A percentile compares a stretch with the other conserved stretches of the same genome.
These are phyloP conservation scores for Alosa sapidissima DNA, from an alignment of 2,797 vertebrate genomes.

Conservation along the genomic window DNA sequence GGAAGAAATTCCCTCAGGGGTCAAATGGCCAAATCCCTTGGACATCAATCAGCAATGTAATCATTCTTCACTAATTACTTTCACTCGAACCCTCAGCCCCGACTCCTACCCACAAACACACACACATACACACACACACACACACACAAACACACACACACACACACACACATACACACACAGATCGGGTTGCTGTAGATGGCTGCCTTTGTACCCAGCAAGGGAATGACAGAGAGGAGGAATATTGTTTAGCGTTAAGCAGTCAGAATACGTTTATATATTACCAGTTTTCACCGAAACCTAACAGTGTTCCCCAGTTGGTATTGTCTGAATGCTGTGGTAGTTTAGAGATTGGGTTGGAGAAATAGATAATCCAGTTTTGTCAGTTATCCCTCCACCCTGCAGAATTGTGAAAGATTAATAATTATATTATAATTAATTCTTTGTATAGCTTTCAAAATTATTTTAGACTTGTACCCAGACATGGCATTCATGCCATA, in stretches of 20 bases:
- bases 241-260: slow-evolving; percentile 4
- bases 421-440: background rate
- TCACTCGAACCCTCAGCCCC: background rate
- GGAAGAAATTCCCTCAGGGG: slow-evolving; percentile 29
- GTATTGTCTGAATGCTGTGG: background rate
- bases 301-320: background rate
- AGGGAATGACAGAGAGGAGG: background rate
- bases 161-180: no score
- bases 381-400: background rate
- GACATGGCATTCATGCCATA: background rate
- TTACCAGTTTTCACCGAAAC: background rate
- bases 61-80: slow-evolving; percentile 39
- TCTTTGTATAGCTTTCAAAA: background rate
- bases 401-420: background rate
- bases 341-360: background rate
- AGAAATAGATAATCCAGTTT: background rate
- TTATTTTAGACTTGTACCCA: background rate
- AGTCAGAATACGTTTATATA: background rate
- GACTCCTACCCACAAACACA: background rate
- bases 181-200: slow-evolving; percentile 34
- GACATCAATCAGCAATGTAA: slow-evolving; percentile 45
- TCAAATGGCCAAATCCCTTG: slow-evolving; percentile 45
- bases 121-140: no score
- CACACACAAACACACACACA: no score
- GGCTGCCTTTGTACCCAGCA: slow-evolving; percentile 6